Conservation (phyloP, 2,797 vertebrate species). For the Nyctibius grandis region DNA sequence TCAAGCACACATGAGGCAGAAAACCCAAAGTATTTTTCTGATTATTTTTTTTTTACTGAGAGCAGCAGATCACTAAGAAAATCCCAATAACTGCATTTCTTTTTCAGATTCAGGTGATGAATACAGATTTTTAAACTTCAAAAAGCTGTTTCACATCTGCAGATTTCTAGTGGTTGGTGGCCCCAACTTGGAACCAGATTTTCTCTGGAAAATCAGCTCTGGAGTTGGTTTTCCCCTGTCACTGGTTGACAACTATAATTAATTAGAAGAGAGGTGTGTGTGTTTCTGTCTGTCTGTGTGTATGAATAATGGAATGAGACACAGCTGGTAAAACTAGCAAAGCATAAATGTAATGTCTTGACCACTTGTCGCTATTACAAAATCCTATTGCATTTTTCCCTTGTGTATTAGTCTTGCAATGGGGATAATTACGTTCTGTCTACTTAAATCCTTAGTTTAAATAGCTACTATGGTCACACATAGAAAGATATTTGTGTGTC, state of each 20-base stretch:
- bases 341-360: slow-evolving; percentile 44
- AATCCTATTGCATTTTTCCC: slow-evolving; percentile 35
- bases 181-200: not conserved
- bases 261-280: slow-evolving; percentile 16
- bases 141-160: not conserved
- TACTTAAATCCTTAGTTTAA: slow-evolving; percentile 30
- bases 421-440: slow-evolving; percentile 44
- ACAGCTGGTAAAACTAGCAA: slow-evolving; percentile 57
- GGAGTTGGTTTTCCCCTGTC: not conserved
- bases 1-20: not conserved
- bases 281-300: not conserved
- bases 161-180: not conserved
- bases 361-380: slow-evolving; percentile 55
- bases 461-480: slow-evolving; percentile 28
- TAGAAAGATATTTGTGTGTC: slow-evolving; percentile 24
- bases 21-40: not conserved
- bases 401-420: slow-evolving; percentile 24
- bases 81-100: not conserved
- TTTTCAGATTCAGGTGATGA: not conserved
- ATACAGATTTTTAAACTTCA: not conserved
- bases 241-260: not conserved
- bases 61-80: not conserved
- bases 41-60: not conserved
- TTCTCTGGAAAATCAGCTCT: slow-evolving; percentile 8
- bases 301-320: slow-evolving; percentile 51